These are phyloP conservation scores for Crocuta crocuta DNA, from an alignment of 2,113 vertebrate genomes.

Conservation along the genomic window DNA sequence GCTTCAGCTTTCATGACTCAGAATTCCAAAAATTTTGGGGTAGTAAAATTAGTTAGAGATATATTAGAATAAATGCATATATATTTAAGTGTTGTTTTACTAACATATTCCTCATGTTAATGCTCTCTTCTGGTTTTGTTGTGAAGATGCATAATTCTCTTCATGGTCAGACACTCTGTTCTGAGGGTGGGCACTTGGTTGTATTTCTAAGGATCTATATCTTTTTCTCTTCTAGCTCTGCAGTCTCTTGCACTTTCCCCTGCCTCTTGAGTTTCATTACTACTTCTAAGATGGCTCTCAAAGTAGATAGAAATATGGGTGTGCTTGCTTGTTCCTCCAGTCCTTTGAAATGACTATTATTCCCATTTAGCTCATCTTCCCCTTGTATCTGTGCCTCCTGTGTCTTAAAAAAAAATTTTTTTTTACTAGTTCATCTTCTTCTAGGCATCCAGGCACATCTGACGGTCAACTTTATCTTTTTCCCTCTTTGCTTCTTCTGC, in stretches of 20 bases:
- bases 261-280: not conserved
- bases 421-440: not conserved
- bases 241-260: not conserved
- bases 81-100: not conserved
- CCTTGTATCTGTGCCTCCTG: not conserved
- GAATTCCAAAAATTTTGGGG: conserved; percentile 13
- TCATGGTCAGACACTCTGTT: not conserved
- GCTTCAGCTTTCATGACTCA: not conserved
- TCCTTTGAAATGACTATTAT: not conserved
- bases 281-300: not conserved
- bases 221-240: not conserved
- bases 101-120: not conserved
- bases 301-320: not conserved
- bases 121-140: not conserved
- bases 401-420: not conserved
- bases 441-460: not conserved
- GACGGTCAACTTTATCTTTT: not conserved
- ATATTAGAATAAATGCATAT: not conserved
- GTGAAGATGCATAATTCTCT: not conserved
- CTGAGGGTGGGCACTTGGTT: not conserved
- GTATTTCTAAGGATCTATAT: not conserved
- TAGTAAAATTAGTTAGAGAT: not conserved
- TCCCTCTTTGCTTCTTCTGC: not conserved
- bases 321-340: not conserved
- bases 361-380: not conserved